Conservation (phyloP, 2,113 vertebrate genomes). For the Todiramphus saurophagus region DNA sequence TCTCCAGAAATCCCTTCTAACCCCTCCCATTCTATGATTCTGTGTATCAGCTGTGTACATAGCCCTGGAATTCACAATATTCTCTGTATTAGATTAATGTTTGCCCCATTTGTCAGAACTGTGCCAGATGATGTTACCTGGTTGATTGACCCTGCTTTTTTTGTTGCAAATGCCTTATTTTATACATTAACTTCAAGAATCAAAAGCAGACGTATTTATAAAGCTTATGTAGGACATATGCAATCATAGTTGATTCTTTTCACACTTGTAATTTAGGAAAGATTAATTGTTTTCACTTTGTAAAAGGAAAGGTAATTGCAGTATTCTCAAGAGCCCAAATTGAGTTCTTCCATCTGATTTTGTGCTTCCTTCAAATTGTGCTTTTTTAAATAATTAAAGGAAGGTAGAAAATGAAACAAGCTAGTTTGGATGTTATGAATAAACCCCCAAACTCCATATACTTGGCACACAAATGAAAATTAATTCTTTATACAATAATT, state of each 20-base stretch:
- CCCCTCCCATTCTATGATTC: too few species aligned
- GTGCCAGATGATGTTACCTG: not conserved
- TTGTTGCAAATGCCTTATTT: not conserved
- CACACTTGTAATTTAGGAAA: not conserved
- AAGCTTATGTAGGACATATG: not conserved
- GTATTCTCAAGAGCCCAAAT: not conserved
- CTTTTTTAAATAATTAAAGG: not conserved
- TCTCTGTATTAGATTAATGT: not conserved
- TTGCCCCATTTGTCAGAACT: not conserved
- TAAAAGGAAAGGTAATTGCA: conserved; percentile 7
- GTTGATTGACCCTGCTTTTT: not conserved
- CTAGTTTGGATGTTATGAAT: not conserved
- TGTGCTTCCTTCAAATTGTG: not conserved
- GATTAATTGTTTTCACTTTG: not conserved
- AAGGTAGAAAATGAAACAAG: not conserved
- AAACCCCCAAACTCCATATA: not conserved
- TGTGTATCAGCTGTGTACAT: not conserved
- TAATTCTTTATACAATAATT: not conserved
- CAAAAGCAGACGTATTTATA: not conserved
- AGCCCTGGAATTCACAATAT: not conserved
- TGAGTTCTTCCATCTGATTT: not conserved
- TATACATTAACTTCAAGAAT: not conserved
- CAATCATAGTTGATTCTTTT: not conserved
- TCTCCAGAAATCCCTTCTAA: too few species aligned
- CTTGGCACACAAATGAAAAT: not conserved